These are phyloP conservation scores for Erebia aethiops DNA, from an alignment of 2,888 invertebrate species.

Conservation along the genomic window DNA sequence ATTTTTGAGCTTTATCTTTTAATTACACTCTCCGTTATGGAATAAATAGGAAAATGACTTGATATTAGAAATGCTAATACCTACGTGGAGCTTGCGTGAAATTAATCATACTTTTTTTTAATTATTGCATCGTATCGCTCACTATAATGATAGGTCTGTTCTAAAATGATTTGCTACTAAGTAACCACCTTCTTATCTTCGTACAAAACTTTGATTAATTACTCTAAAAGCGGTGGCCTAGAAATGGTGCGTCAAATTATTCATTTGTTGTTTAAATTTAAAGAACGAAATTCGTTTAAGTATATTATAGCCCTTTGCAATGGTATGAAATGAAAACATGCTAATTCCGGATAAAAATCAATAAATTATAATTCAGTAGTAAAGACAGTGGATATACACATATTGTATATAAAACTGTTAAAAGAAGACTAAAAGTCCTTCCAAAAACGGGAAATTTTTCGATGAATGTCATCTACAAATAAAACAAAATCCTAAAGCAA, in stretches of 20 bases:
- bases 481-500: slow-evolving; percentile 7
- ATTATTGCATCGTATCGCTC: background rate
- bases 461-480: slow-evolving; percentile 15
- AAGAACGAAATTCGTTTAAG: background rate
- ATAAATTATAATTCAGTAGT: too few species aligned
- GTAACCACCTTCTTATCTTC: background rate
- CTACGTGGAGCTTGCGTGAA: background rate
- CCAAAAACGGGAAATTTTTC: background rate
- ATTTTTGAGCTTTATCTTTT: slow-evolving; percentile 51
- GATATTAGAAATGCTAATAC: background rate
- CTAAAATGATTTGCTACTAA: background rate
- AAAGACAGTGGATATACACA: too few species aligned
- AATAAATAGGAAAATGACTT: slow-evolving; percentile 34
- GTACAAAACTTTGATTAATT: slow-evolving; percentile 4
- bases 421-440: background rate
- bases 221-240: background rate
- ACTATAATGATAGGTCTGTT: background rate
- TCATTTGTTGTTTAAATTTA: background rate
- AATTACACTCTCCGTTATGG: slow-evolving; percentile 61
- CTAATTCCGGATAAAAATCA: too few species aligned
- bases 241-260: background rate
- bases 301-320: too few species aligned
- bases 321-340: too few species aligned
- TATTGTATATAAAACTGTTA: background rate
- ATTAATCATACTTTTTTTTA: slow-evolving; percentile 2